Evolutionary conservation across 2,888 invertebrate genomes (phyloP).

Genomic region (Biston betularia): DNA sequence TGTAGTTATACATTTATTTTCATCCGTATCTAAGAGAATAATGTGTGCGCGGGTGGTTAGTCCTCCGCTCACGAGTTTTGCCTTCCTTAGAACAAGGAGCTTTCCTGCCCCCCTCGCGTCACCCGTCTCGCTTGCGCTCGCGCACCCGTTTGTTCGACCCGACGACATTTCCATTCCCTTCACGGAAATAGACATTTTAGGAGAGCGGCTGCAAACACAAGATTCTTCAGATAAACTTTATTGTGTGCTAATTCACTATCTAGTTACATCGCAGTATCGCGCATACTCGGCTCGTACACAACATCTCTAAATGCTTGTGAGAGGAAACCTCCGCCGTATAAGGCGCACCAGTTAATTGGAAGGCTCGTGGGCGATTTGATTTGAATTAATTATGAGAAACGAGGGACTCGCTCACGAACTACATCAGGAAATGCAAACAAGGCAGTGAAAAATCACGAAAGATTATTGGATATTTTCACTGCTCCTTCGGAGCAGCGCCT

Average conservation of each 20-base stretch:
- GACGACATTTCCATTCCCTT: slow-evolving; percentile 78
- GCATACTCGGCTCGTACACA: slow-evolving; percentile 47
- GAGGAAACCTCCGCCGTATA: slow-evolving; percentile 64
- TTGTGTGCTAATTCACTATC: slow-evolving; percentile 80
- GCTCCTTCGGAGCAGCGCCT: slow-evolving; percentile 64
- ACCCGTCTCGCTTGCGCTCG: slow-evolving; percentile 54
- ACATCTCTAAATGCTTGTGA: slow-evolving; percentile 47
- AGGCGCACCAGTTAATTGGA: slow-evolving; percentile 72
- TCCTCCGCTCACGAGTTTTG: slow-evolving; percentile 72
- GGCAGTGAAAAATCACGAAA: slow-evolving; percentile 64
- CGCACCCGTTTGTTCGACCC: slow-evolving; percentile 75
- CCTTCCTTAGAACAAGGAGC: slow-evolving; percentile 69
- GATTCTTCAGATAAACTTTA: slow-evolving; percentile 66
- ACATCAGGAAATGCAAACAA: slow-evolving; percentile 72
- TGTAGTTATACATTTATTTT: slow-evolving; percentile 66
- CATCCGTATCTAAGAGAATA: slow-evolving; percentile 71
- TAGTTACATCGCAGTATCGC: slow-evolving; percentile 55
- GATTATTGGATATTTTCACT: slow-evolving; percentile 70
- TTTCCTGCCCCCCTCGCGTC: slow-evolving; percentile 51
- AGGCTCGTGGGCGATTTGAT: slow-evolving; percentile 79
- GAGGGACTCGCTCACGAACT: slow-evolving; percentile 69
- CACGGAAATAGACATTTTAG: slow-evolving; percentile 80
- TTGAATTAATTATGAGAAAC: slow-evolving; percentile 80
- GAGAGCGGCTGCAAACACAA: slow-evolving; percentile 67
- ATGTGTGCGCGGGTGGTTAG: slow-evolving; percentile 65